Conservation (phyloP, 2,113 vertebrate genomes). For the Xiphophorus maculatus region DNA sequence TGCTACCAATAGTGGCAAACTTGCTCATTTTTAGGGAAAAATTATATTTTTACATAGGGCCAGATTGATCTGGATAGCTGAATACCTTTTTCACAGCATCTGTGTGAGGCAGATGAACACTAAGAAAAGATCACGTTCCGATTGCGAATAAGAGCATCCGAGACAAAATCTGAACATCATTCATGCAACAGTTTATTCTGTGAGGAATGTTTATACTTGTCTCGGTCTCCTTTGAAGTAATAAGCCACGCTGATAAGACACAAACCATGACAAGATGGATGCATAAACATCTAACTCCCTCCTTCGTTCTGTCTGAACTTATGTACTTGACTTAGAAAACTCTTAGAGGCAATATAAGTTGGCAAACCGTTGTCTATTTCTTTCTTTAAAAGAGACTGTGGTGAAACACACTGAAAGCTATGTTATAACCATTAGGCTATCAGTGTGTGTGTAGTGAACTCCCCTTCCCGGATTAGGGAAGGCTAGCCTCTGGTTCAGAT, state of each 20-base stretch:
- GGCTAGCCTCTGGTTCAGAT: constrained; percentile 41
- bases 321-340: constrained; percentile 20
- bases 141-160: neutral
- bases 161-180: neutral
- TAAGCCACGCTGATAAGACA: neutral
- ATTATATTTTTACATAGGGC: no score
- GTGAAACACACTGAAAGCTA: constrained; percentile 41
- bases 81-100: no score
- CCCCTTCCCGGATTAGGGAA: constrained; percentile 47
- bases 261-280: neutral
- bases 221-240: neutral
- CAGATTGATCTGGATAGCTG: no score
- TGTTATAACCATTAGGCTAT: constrained; percentile 51
- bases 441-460: constrained; percentile 49
- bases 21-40: no score
- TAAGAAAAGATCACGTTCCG: neutral
- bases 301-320: neutral
- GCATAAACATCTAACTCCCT: neutral
- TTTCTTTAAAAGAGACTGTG: constrained; percentile 46
- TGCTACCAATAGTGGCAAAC: no score
- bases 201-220: neutral
- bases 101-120: no score
- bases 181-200: neutral
- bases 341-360: neutral
- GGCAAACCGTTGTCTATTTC: constrained; percentile 23